phyloP scores from a whole-genome alignment of 2,888 invertebrate species.

The Drosophila atripex region DNA sequence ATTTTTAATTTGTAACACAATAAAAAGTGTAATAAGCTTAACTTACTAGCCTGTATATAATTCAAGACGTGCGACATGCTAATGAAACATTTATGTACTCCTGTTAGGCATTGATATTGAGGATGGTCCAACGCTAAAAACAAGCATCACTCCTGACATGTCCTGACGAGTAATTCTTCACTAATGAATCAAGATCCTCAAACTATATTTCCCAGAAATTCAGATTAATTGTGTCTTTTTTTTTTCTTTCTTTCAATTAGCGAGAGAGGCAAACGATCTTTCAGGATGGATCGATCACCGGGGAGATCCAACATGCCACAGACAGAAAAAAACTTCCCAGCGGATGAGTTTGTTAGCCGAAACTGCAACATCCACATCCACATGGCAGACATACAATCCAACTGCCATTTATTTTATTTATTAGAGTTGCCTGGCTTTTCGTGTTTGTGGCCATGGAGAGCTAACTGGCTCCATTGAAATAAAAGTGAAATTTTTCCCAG shows the following conservation, averaged over 20 bases:
- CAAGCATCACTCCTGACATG: too few species aligned
- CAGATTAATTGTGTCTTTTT: neutral
- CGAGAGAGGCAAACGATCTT: neutral
- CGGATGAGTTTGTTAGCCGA: slow-evolving; percentile 13
- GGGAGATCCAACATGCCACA: neutral
- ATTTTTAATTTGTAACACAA: too few species aligned
- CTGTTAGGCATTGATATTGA: too few species aligned
- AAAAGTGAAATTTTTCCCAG: slow-evolving; percentile 76
- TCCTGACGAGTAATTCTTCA: too few species aligned
- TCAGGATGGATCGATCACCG: neutral
- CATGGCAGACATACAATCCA: slow-evolving; percentile 65
- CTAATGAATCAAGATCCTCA: neutral
- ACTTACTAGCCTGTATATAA: too few species aligned
- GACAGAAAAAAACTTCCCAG: neutral
- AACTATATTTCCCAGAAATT: neutral
- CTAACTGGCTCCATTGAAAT: slow-evolving; percentile 64
- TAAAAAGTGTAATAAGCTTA: too few species aligned
- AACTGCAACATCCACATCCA: slow-evolving; percentile 40
- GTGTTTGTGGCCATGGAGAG: slow-evolving; percentile 20
- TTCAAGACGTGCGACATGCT: too few species aligned
- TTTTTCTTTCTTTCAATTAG: slow-evolving; percentile 1
- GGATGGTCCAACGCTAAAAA: too few species aligned
- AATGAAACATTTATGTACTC: too few species aligned
- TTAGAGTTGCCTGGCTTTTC: slow-evolving; percentile 47
- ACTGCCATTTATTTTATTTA: slow-evolving; percentile 73